phyloP scores from a whole-genome alignment of 2,888 invertebrate genomes.

The Drosophila mettleri region DNA sequence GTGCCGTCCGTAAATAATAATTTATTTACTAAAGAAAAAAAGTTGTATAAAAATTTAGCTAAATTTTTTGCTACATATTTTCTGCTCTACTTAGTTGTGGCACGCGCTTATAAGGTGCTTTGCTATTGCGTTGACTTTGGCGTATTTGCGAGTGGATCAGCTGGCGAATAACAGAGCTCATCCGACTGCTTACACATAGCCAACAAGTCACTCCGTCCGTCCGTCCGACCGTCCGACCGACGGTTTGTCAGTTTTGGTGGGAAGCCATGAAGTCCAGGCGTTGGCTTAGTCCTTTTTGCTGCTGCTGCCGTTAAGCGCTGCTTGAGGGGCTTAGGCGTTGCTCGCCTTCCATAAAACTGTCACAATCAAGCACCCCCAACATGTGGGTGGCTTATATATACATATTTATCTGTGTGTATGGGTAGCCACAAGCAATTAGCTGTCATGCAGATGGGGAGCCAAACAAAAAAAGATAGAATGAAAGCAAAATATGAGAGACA shows the following conservation, averaged over 20 bases:
- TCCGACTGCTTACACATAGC: slow-evolving; percentile 63
- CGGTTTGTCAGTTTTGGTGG: slow-evolving; percentile 13
- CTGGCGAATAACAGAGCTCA: slow-evolving; percentile 64
- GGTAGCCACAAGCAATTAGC: slow-evolving; percentile 62
- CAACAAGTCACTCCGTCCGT: slow-evolving; percentile 30
- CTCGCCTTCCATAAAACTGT: slow-evolving; percentile 52
- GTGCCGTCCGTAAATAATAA: not conserved
- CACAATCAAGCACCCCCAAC: slow-evolving; percentile 31
- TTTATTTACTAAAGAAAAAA: slow-evolving; percentile 9
- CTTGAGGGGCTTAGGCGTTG: slow-evolving; percentile 64
- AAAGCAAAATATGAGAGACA: slow-evolving; percentile 3
- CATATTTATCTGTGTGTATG: not conserved
- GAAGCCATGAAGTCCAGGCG: slow-evolving; percentile 25
- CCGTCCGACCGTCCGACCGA: slow-evolving; percentile 2
- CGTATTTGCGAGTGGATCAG: slow-evolving; percentile 63
- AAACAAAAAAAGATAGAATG: not conserved
- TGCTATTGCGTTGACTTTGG: slow-evolving; percentile 24
- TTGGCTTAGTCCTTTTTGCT: slow-evolving; percentile 29
- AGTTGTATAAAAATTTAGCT: not conserved
- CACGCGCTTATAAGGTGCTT: slow-evolving; percentile 40
- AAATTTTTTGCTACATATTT: not conserved
- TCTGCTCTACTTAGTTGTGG: not conserved
- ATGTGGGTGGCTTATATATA: slow-evolving; percentile 3
- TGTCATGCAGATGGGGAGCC: slow-evolving; percentile 45
- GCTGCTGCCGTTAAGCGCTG: slow-evolving; percentile 60